phyloP scores from a whole-genome alignment of 2,797 vertebrate genomes.

The Podarcis lilfordi region DNA sequence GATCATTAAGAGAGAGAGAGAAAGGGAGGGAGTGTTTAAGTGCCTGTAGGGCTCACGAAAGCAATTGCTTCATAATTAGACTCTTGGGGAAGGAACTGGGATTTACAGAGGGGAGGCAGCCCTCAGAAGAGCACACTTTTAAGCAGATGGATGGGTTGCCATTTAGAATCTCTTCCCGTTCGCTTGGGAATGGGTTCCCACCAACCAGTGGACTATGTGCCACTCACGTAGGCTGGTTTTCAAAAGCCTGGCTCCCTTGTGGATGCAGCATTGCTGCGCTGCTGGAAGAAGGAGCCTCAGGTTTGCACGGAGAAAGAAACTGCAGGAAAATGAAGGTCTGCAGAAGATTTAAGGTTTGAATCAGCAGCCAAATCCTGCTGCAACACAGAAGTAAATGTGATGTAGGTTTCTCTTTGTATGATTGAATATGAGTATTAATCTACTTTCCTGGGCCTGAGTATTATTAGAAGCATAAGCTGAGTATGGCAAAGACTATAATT shows the following conservation, averaged over 20 bases:
- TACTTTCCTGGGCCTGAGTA: background rate
- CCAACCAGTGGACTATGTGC: constrained; percentile 23
- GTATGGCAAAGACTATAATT: constrained; percentile 7
- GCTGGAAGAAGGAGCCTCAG: background rate
- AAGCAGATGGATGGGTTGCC: constrained; percentile 50
- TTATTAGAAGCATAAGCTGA: constrained; percentile 14
- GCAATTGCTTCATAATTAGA: constrained; percentile 68
- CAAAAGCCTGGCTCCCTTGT: constrained; percentile 11
- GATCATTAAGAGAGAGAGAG: constrained; percentile 46
- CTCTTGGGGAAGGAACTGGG: constrained; percentile 52
- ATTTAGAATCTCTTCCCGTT: constrained; percentile 57
- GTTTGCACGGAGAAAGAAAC: constrained; percentile 14
- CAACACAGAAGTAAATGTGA: background rate
- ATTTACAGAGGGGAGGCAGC: constrained; percentile 36
- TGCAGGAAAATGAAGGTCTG: background rate
- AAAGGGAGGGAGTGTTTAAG: constrained; percentile 18
- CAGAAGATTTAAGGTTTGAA: constrained; percentile 22
- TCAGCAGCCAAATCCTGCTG: background rate
- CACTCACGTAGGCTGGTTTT: constrained; percentile 52
- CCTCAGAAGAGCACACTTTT: constrained; percentile 55
- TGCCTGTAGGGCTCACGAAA: constrained; percentile 57
- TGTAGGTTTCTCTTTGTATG: background rate
- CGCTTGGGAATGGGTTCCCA: constrained; percentile 47
- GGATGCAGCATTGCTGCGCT: constrained; percentile 25
- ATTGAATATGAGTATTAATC: constrained; percentile 4